Evolutionary conservation across 2,113 vertebrate genomes (phyloP).

Genomic region (human): DNA sequence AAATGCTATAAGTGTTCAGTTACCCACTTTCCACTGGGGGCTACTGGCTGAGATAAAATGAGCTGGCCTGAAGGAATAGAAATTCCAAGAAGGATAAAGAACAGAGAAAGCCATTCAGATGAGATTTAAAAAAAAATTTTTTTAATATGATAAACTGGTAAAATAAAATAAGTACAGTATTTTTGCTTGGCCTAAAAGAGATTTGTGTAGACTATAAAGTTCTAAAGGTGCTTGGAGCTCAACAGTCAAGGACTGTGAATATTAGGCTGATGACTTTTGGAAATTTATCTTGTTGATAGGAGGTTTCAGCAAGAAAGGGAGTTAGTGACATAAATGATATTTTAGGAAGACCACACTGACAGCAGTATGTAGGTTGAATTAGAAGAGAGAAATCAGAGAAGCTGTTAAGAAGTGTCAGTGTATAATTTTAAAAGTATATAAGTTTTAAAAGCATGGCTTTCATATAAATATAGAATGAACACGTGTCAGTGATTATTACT

Average conservation of each 20-base stretch:
- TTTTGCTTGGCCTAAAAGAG: not conserved
- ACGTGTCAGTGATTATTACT: not conserved
- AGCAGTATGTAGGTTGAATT: not conserved
- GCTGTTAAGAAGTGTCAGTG: not conserved
- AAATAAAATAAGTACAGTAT: not conserved
- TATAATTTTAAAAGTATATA: constrained; percentile 2
- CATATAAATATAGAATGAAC: constrained; percentile 5
- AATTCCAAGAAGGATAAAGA: not conserved
- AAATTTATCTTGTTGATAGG: not conserved
- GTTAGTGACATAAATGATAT: not conserved
- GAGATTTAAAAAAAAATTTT: not conserved
- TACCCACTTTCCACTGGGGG: not conserved
- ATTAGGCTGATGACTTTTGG: not conserved
- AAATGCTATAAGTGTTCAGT: not conserved
- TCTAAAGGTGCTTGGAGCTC: not conserved
- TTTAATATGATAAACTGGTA: not conserved
- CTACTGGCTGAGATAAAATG: constrained; percentile 1
- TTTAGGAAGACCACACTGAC: constrained; percentile 25
- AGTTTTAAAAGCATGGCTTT: not conserved
- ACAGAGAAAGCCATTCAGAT: not conserved
- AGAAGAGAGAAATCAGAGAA: not conserved
- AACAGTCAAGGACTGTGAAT: not conserved
- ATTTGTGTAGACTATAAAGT: not conserved
- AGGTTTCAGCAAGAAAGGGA: not conserved
- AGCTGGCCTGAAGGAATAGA: not conserved